These are phyloP conservation scores for Callaeas wilsoni DNA, from an alignment of 2,113 vertebrate genomes.

Conservation along the genomic window DNA sequence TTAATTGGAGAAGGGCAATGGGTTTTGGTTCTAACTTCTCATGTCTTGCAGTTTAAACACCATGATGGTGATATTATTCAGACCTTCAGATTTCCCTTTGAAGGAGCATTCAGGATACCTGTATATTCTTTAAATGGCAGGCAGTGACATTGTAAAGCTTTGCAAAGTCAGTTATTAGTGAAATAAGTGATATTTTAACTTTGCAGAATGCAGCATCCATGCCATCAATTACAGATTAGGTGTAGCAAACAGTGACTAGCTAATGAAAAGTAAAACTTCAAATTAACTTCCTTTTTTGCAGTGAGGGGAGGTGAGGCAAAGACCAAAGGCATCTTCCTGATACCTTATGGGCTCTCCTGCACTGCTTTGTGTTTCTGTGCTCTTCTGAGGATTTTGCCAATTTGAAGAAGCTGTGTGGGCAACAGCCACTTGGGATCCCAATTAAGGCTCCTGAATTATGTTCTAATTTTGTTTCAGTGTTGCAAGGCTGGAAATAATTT, in stretches of 20 bases:
- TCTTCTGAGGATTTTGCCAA: not conserved
- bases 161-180: not conserved
- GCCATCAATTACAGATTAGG: not conserved
- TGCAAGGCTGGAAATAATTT: not conserved
- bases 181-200: not conserved
- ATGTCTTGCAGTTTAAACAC: not conserved
- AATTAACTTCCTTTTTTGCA: not conserved
- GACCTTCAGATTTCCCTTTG: not conserved
- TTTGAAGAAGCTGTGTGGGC: not conserved
- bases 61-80: not conserved
- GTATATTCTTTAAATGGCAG: not conserved
- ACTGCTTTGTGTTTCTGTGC: not conserved
- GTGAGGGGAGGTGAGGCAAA: not conserved
- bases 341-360: not conserved
- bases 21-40: not conserved
- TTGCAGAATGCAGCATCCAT: not conserved
- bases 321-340: not conserved
- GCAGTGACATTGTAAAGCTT: not conserved
- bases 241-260: not conserved
- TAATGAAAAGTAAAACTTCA: not conserved
- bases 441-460: constrained; percentile 5
- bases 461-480: not conserved
- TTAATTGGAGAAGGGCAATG: rapidly evolving
- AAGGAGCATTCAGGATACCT: not conserved
- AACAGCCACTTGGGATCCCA: not conserved